Percentiles rank a stretch among this genome's conserved stretches.
phyloP scores from a whole-genome alignment of 2,888 invertebrate genomes.

The Neocrepidodera transversa region DNA sequence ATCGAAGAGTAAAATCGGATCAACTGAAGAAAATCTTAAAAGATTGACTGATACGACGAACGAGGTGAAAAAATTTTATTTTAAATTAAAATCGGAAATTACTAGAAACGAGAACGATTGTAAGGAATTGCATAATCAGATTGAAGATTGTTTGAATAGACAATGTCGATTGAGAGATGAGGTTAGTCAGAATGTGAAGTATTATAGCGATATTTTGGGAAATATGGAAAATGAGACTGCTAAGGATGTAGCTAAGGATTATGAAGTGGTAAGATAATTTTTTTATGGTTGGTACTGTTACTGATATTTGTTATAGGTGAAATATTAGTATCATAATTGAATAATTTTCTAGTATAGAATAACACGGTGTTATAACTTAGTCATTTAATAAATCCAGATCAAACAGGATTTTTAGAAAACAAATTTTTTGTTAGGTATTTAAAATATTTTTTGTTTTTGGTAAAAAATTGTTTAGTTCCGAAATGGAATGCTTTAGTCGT shows the following conservation, averaged over 20 bases:
- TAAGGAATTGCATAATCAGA: constrained; percentile 49
- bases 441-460: no score
- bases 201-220: constrained; percentile 43
- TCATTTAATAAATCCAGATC: no score
- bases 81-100: constrained; percentile 47
- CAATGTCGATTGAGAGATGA: constrained; percentile 48
- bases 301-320: no score
- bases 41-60: constrained; percentile 48
- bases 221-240: constrained; percentile 33
- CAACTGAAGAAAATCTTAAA: constrained; percentile 50
- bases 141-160: constrained; percentile 50
- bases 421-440: no score
- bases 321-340: no score
- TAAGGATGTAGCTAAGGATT: constrained; percentile 31
- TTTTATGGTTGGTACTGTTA: no score
- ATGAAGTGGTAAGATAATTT: constrained; percentile 41
- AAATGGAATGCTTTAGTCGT: no score
- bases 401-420: no score
- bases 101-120: constrained; percentile 51
- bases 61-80: constrained; percentile 51
- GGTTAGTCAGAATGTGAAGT: constrained; percentile 46
- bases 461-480: no score
- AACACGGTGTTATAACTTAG: no score
- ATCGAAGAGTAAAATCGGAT: constrained; percentile 45
- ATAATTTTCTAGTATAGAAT: no score